Conservation (phyloP, 2,797 vertebrate genomes). For the Lutjanus campechanus region DNA sequence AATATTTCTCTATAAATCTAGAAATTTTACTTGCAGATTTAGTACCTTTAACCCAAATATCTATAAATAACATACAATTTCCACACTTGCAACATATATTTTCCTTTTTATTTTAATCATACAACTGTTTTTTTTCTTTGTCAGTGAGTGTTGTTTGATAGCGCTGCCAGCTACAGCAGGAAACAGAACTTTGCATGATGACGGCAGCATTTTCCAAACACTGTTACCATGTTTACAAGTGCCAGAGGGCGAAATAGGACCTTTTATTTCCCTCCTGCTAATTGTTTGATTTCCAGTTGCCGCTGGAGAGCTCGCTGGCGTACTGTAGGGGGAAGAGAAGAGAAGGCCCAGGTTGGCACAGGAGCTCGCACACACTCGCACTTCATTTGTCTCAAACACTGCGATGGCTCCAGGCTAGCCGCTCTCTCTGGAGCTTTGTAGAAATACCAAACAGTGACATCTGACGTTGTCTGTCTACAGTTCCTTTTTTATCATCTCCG, state of each 20-base stretch:
- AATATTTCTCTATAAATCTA: not conserved
- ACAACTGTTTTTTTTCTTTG: conserved; percentile 3
- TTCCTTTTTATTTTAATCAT: not conserved
- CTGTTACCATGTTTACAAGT: conserved; percentile 79
- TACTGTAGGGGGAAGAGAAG: conserved; percentile 61
- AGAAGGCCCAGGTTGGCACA: conserved; percentile 77
- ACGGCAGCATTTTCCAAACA: conserved; percentile 77
- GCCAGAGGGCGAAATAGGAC: conserved; percentile 84
- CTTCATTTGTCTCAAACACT: conserved; percentile 81
- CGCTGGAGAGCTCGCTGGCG: conserved; percentile 79
- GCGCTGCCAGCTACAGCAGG: conserved; percentile 39
- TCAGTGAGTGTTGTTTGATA: conserved; percentile 24
- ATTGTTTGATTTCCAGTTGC: conserved; percentile 89
- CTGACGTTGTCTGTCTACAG: conserved; percentile 80
- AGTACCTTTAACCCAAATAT: not conserved
- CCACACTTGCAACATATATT: not conserved
- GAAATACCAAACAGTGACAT: conserved; percentile 86
- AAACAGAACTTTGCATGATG: conserved; percentile 71
- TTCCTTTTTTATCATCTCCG: conserved; percentile 64
- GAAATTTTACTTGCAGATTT: not conserved
- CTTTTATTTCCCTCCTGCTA: conserved; percentile 88
- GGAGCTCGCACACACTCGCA: conserved; percentile 65
- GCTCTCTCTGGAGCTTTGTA: conserved; percentile 86
- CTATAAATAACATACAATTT: not conserved
- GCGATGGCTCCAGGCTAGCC: conserved; percentile 81